Evolutionary conservation across 2,888 invertebrate genomes (phyloP), one percentile per base, ranked within the genome.

Genomic region (Taenaris catops): DNA sequence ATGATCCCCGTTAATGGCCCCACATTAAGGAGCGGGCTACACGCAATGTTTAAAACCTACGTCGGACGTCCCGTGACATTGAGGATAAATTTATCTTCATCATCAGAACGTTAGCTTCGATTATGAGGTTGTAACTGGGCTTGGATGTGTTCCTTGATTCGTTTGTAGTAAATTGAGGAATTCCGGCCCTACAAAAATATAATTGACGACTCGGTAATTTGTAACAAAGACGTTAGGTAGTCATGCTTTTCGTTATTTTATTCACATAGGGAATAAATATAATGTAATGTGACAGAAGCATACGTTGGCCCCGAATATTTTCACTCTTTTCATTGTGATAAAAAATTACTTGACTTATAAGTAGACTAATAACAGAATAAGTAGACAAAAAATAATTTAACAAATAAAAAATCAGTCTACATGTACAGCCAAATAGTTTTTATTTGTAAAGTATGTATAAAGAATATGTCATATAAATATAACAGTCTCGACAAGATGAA

Each of bases 21-120:
- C 66, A 80, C 81, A 81, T 80, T 83, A 83, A 78, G 80, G 75
- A 75, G 68, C 65, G 67, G 70, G 61, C 72, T 67, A 63, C 73
- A 76, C 68, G 75, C 72, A 72, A 73, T 68, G 72, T 66, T 74
- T 65, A 63, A 73, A 76, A 72, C 72, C 51, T 72, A 72, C 68
- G 63, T 59, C 62, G 65, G 74, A 68, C 67, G 64, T 56, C 25
- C 55, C 70, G 60, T 67, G 75, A 74, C 75, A 70, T 63, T 67
- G 51, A 63, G 68, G 61, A 62, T 66, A 62, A 65, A 83, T 83
- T 78, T 72, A 81, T 83, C 83, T 72, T 83, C 71, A 84, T 84
- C 73, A 74, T 75, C 68, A 26, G 31, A 35, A 35, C 46, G 44
- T 52, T 48, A 46, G 29, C 34, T 47, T 47, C 42, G 47, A 43